A percentile compares a stretch with the other conserved stretches of the same genome.
These are phyloP conservation scores for Drosophila carrolli DNA, from an alignment of 1,140 invertebrate genomes.

Conservation along the genomic window DNA sequence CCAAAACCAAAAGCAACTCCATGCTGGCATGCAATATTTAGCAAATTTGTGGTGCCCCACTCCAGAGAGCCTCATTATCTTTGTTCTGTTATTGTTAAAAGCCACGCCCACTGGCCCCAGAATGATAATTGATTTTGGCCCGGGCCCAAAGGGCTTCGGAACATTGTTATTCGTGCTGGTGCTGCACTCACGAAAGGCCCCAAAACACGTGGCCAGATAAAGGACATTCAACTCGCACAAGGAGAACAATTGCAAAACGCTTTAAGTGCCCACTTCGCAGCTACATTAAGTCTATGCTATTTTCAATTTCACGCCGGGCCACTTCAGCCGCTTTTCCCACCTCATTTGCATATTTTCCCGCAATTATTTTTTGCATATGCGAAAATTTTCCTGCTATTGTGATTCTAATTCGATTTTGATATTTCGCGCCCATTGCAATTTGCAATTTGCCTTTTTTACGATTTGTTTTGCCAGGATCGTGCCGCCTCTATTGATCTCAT, in stretches of 20 bases:
- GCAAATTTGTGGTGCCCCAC: slow-evolving; percentile 49
- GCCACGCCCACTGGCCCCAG: slow-evolving; percentile 48
- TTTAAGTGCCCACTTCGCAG: slow-evolving; percentile 9
- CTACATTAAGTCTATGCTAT: slow-evolving; percentile 11
- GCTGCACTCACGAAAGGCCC: slow-evolving; percentile 5
- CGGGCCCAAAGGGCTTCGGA: slow-evolving; percentile 7
- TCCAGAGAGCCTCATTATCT: slow-evolving; percentile 22
- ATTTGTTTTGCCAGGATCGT: slow-evolving; percentile 67
- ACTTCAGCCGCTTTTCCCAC: slow-evolving; percentile 5
- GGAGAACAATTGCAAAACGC: slow-evolving; percentile 22
- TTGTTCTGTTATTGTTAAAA: slow-evolving; percentile 44
- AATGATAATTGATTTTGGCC: slow-evolving; percentile 68
- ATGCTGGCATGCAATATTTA: slow-evolving; percentile 54
- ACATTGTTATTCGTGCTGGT: slow-evolving; percentile 33
- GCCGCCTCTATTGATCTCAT: slow-evolving; percentile 69
- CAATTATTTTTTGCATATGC: slow-evolving; percentile 79
- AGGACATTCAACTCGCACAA: slow-evolving; percentile 65
- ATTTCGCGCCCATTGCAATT: slow-evolving; percentile 66
- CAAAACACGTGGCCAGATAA: slow-evolving; percentile 9
- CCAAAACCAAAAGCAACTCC: slow-evolving; percentile 20
- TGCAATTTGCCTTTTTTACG: slow-evolving; percentile 80
- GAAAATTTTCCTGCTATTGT: slow-evolving; percentile 50
- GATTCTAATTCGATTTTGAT: slow-evolving; percentile 68
- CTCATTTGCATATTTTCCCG: slow-evolving; percentile 79
- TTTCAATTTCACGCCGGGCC: slow-evolving; percentile 36